Base-by-base conservation (phyloP, 1,140 invertebrate genomes). In the Dryas iulia region DNA sequence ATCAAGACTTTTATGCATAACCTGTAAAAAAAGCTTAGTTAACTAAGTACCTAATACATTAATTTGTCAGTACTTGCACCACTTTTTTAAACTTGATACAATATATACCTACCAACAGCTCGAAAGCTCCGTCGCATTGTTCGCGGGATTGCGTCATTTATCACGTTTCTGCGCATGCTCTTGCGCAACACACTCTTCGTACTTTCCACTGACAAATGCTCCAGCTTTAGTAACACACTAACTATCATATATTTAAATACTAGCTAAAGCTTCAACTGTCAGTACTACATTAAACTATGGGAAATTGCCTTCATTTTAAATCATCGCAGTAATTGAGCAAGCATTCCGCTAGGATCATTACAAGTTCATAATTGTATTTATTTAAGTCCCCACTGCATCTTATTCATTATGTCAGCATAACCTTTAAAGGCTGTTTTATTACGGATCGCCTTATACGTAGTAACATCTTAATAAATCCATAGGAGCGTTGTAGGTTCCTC, bases 141-240 rank as follows among this genome's bases (percentile, higher is more conserved):
- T 74, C 63, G 71, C 65, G 60, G 69, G 71, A 87, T 87, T 86
- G 80, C 85, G 76, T 85, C 80, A 87, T 87, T 86, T 88, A 84
- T 88, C 84, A 86, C 79, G 70, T 77, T 74, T 76, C 69, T 75
- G 71, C 74, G 66, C 70, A 75, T 76, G 71, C 70, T 52, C 66
- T 83, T 83, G 81, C 77, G 76, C 74, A 81, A 83, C 71, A 68
- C 69, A 78, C 76, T 66, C 77, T 73, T 74, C 71, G 65, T 79
- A 59, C 72, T 77, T 72, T 76, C 39, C 77, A 66, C 66, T 78
- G 73, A 78, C 72, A 77, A 78, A 79, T 73, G 58, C 67, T 74
- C 70, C 71, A 72, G 66, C 71, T 78, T 79, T 75, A 77, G 75
- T 83, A 78, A 77, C 75, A 72, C 73, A 66, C 56, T 33, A 25